Evolutionary conservation across 2,888 invertebrate species (phyloP).

Genomic region (Thera britannica): DNA sequence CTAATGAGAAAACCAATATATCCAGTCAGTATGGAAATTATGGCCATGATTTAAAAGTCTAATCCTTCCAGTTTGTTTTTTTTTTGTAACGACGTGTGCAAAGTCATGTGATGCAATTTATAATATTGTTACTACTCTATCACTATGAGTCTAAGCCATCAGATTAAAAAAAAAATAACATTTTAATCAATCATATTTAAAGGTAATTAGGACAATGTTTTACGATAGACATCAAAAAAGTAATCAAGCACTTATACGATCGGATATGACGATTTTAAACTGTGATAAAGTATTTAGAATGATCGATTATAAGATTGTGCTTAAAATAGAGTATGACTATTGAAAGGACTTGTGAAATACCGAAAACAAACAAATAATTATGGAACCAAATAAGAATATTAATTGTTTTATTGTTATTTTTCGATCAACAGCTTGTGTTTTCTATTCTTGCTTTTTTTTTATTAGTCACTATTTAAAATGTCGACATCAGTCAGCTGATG

Average conservation of each 20-base stretch:
- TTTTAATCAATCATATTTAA: slow-evolving; percentile 14
- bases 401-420: background rate
- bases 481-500: too few species aligned
- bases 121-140: background rate
- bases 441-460: background rate
- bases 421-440: background rate
- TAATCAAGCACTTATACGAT: slow-evolving; percentile 9
- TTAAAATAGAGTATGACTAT: background rate
- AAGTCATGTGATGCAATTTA: background rate
- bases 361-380: too few species aligned
- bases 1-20: too few species aligned
- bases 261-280: slow-evolving; percentile 4
- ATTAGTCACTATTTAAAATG: background rate
- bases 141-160: background rate
- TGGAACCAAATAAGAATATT: too few species aligned
- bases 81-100: background rate
- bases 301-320: slow-evolving; percentile 7
- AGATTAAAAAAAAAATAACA: background rate
- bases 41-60: too few species aligned
- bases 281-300: slow-evolving; percentile 5
- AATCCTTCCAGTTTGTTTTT: too few species aligned
- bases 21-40: too few species aligned
- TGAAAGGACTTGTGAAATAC: background rate
- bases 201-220: slow-evolving; percentile 14
- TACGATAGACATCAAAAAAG: slow-evolving; percentile 8